Percentiles rank a stretch among this genome's conserved stretches.
Conservation (phyloP, 2,113 vertebrate species). For the Oenanthe oenanthe region DNA sequence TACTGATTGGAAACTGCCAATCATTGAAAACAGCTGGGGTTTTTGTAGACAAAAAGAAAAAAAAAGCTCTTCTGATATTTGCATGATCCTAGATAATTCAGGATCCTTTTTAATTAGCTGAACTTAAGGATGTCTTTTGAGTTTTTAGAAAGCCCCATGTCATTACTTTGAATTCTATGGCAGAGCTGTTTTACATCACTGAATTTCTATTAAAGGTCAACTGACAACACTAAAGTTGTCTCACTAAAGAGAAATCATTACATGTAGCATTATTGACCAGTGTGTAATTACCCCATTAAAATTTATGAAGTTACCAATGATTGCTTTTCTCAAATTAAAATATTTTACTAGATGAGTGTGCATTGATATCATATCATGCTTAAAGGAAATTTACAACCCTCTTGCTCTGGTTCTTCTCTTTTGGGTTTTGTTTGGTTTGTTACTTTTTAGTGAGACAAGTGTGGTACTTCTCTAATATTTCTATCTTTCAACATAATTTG, state of each 20-base stretch:
- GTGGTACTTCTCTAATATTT: background rate
- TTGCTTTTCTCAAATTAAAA: constrained; percentile 39
- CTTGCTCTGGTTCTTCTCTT: background rate
- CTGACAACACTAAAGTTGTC: constrained; percentile 4
- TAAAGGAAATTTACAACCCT: background rate
- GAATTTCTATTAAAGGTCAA: constrained; percentile 54
- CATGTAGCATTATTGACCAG: constrained; percentile 26
- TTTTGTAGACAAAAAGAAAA: background rate
- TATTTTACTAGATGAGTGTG: background rate
- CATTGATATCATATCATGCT: background rate
- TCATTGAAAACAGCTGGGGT: background rate
- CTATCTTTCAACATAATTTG: background rate
- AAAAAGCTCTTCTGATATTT: background rate
- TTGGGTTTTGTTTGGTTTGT: background rate
- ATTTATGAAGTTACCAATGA: constrained; percentile 37
- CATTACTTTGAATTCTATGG: background rate
- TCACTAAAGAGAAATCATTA: constrained; percentile 33
- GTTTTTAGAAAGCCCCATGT: background rate
- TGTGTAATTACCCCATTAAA: constrained; percentile 40
- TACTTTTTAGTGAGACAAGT: background rate
- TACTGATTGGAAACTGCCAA: background rate
- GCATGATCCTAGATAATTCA: background rate
- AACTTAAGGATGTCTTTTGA: background rate
- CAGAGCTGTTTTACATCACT: constrained; percentile 45
- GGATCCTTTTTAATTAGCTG: constrained; percentile 18